Conservation (phyloP, 1,140 invertebrate species). For the Nasonia giraulti region DNA sequence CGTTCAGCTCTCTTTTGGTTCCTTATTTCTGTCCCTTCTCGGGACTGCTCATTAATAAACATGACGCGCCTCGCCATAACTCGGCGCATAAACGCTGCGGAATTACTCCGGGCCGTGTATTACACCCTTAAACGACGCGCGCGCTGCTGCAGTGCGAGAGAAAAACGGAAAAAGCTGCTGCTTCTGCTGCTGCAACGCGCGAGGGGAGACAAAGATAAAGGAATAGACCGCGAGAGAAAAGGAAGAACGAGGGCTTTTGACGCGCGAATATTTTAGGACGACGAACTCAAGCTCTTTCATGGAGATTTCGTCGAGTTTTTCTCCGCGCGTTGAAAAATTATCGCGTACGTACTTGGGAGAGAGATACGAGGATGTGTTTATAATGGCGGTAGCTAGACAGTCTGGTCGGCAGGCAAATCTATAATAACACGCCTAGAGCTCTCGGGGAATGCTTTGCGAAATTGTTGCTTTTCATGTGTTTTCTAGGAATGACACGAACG, state of each 20-base stretch:
- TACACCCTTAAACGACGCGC: constrained; percentile 18
- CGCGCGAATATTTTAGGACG: neutral
- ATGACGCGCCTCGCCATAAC: constrained; percentile 35
- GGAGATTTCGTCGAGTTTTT: neutral
- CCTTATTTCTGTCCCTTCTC: constrained; percentile 14
- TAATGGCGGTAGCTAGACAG: neutral
- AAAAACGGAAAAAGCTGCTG: neutral
- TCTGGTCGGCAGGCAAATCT: neutral
- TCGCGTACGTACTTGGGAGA: neutral
- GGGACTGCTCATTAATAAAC: constrained; percentile 24
- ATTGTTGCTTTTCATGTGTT: neutral
- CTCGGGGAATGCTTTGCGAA: neutral
- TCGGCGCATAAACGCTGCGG: constrained; percentile 8
- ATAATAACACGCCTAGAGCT: neutral
- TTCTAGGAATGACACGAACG: neutral
- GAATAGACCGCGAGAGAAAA: neutral
- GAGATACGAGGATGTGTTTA: neutral
- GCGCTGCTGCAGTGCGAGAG: no score
- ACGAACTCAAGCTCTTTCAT: no score
- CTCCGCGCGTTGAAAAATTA: neutral
- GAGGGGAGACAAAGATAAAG: neutral
- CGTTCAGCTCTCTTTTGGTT: neutral
- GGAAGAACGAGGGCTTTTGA: neutral
- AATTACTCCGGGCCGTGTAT: constrained; percentile 21
- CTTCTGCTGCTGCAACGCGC: neutral